These are phyloP conservation scores for Corvus cornix DNA, from an alignment of 2,113 vertebrate species.

Conservation along the genomic window DNA sequence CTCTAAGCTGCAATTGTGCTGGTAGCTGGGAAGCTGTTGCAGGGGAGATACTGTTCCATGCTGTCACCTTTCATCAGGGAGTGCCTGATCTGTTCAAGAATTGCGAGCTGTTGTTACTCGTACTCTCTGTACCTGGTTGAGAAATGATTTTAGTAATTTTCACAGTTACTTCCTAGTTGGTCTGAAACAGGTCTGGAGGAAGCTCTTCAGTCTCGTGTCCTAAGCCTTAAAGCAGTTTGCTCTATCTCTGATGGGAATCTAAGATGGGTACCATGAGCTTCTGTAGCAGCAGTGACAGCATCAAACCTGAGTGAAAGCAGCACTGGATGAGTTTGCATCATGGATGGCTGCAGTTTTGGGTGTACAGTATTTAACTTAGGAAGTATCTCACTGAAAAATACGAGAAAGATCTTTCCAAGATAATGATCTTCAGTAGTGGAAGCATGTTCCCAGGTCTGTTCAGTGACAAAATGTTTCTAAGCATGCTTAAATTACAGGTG, in stretches of 20 bases:
- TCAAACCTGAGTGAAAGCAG: neutral
- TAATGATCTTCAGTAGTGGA: neutral
- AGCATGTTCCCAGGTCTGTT: neutral
- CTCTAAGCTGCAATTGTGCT: neutral
- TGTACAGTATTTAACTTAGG: neutral
- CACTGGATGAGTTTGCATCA: neutral
- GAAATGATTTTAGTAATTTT: neutral
- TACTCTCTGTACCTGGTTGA: neutral
- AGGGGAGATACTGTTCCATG: neutral
- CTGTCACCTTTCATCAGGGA: accelerated
- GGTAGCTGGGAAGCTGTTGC: neutral
- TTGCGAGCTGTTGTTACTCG: neutral
- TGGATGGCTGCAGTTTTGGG: neutral
- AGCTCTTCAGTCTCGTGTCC: neutral
- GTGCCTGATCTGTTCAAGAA: neutral
- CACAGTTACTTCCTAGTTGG: neutral
- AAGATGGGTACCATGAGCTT: neutral
- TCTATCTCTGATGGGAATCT: neutral
- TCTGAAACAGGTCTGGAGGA: neutral
- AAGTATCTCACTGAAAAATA: neutral
- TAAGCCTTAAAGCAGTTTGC: neutral
- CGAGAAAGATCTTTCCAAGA: neutral
- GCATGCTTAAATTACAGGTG: neutral
- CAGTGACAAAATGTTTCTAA: neutral
- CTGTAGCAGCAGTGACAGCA: neutral